Evolutionary conservation across 2,888 invertebrate genomes (phyloP), one percentile per base, ranked within the genome.

Genomic region (Apantesis nais): DNA sequence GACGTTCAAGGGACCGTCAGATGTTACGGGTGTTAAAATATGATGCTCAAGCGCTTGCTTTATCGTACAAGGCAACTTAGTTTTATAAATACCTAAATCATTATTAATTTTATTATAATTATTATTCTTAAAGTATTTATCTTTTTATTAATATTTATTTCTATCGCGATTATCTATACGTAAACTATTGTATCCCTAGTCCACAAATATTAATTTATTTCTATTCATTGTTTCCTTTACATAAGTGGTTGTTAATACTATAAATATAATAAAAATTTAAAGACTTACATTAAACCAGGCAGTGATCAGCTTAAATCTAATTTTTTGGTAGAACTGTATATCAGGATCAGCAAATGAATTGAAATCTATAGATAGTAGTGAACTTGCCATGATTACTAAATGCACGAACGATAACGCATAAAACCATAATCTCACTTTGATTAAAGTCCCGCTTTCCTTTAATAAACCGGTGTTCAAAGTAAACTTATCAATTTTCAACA

Each of bases 251-350:
- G 11, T n/a, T 7, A 11, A 11, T 29, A 11, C 2, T 19, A 8
- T 16, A 19, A 14, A 29, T 31, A 2, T 31, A 41, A 52, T 31
- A 34, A 62, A 34, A 64, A 37, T 66, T 1, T 16, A 5, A 52
- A 62, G 0, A 90, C 93, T 93, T 81, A 94, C 93, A 85, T 93
- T 93, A 75, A 93, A 93, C 93, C 93, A 93, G 14, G 90, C 85
- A 0, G 94, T 94, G 29, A 94, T 89, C 60, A 94, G 83, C 82
- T 90, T 91, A 88, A 92, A 93, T 71, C 87, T 89, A 19, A 86
- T 80, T 62, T 82, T 86, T 39, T 89, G 81, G 71, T 93, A 93
- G 62, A 85, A 64, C 76, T 87, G 80, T 16, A 93, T 68, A 34
- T 79, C 81, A 9, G 87, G 89, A 74, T 93, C 90, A 58, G 88